phyloP scores from a whole-genome alignment of 2,888 invertebrate genomes.

The Cataglyphis altisquamis region DNA sequence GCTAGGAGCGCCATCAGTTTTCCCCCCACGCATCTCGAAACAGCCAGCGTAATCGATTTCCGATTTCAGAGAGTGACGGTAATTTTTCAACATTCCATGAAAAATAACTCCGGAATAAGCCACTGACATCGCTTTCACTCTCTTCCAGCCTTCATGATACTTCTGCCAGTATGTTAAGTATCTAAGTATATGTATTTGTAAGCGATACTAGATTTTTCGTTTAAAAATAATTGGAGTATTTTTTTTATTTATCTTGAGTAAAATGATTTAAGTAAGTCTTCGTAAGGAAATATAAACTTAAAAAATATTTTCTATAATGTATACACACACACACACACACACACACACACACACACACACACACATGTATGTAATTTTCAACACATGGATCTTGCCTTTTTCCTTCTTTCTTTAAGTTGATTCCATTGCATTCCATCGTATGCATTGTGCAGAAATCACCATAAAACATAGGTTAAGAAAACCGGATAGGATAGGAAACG shows the following conservation, averaged over 20 bases:
- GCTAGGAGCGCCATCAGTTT: conserved; percentile 67
- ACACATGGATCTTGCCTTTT: neutral
- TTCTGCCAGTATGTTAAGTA: conserved; percentile 38
- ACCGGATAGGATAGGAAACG: conserved; percentile 22
- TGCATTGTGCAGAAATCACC: conserved; percentile 29
- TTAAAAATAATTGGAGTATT: neutral
- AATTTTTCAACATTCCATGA: conserved; percentile 82
- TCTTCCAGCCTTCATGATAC: conserved; percentile 19
- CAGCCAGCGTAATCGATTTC: conserved; percentile 82
- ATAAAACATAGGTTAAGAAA: conserved; percentile 19
- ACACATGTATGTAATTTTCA: neutral
- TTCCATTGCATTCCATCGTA: conserved; percentile 23
- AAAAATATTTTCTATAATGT: neutral
- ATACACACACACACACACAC: too few species aligned
- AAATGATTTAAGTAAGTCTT: neutral
- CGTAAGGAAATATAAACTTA: neutral
- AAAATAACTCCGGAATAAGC: conserved; percentile 83
- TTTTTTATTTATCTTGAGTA: neutral
- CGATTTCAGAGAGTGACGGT: conserved; percentile 82
- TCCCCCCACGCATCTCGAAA: conserved; percentile 60
- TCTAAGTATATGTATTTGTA: neutral
- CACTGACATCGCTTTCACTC: conserved; percentile 52
- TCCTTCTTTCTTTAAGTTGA: neutral
- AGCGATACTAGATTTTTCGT: conserved; percentile 1
- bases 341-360: too few species aligned